Base-by-base conservation (phyloP, 2,113 vertebrate genomes). In the Polypterus senegalus region DNA sequence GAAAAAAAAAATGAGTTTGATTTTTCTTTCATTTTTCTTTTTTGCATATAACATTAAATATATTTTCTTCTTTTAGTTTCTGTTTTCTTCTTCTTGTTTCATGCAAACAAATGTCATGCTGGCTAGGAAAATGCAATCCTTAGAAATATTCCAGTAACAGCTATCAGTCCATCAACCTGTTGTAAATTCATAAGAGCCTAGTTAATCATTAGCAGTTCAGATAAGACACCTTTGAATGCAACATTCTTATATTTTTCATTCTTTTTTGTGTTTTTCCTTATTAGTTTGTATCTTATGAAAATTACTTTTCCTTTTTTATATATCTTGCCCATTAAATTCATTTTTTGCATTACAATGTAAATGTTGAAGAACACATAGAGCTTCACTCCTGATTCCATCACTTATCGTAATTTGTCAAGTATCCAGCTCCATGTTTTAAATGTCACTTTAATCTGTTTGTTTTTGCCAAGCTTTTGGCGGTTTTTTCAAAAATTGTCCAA, bases 41-140 rank as follows among this genome's bases (percentile, higher is more conserved):
- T 75, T 75, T 75, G 73, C 73, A 75, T 75, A 75, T 75, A 70
- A 73, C 71, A 72, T 70, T 70, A 75, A 71, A 70, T 70, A 72
- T 72, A 58, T 63, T 74, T 61, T 61, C 69, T 69, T 70, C 69
- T 67, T 70, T n/a, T n/a, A n/a, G n/a, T n/a, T n/a, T n/a, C n/a
- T n/a, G n/a, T n/a, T n/a, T n/a, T n/a, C n/a, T n/a, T n/a, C n/a
- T n/a, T n/a, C n/a, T n/a, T 72, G 69, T 67, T 63, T 67, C 73
- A 75, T 75, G 73, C 73, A 75, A 72, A 66, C 59, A 72, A n/a
- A n/a, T n/a, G n/a, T n/a, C 73, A 75, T 75, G 73, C 73, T 71
- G 69, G 73, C 67, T 71, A 65, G 62, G 67, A 75, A 72, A 75
- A 75, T 75, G 73, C 73, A 75, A 66, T 61, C 61, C 67, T 68